Evolutionary conservation across 2,113 vertebrate genomes (phyloP).

Genomic region (Apteryx owenii): DNA sequence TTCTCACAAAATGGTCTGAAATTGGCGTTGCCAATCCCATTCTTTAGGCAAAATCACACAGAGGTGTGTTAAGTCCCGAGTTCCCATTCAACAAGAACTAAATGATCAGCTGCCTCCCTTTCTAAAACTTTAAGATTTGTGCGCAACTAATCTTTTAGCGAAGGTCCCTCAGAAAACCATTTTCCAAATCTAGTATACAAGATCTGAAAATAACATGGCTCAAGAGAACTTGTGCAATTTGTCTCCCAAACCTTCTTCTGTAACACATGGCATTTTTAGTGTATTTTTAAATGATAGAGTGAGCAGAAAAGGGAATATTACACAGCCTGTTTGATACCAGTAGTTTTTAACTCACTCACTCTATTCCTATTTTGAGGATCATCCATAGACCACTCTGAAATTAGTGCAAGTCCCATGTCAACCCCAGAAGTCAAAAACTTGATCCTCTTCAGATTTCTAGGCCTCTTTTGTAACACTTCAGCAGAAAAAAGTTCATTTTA

Average conservation of each 20-base stretch:
- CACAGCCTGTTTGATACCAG: neutral
- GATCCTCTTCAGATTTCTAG: neutral
- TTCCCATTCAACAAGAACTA: neutral
- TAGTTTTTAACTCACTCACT: neutral
- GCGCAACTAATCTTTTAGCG: neutral
- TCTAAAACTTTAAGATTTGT: neutral
- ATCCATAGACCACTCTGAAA: neutral
- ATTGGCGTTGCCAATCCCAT: neutral
- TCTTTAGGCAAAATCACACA: neutral
- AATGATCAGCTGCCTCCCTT: neutral
- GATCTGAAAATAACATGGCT: neutral
- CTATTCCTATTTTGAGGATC: neutral
- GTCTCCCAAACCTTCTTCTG: neutral
- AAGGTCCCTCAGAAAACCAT: neutral
- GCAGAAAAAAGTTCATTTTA: neutral
- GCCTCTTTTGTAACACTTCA: neutral
- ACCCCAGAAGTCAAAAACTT: neutral
- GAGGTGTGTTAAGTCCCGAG: neutral
- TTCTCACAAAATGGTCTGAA: neutral
- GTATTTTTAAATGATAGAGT: neutral
- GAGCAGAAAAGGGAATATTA: neutral
- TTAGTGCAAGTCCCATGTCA: neutral
- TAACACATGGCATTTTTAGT: neutral
- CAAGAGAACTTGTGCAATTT: neutral
- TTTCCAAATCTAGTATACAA: neutral